Percentiles rank a stretch among this genome's conserved stretches.
Conservation (phyloP, 2,888 invertebrate species). For the Zeuzera pyrina region DNA sequence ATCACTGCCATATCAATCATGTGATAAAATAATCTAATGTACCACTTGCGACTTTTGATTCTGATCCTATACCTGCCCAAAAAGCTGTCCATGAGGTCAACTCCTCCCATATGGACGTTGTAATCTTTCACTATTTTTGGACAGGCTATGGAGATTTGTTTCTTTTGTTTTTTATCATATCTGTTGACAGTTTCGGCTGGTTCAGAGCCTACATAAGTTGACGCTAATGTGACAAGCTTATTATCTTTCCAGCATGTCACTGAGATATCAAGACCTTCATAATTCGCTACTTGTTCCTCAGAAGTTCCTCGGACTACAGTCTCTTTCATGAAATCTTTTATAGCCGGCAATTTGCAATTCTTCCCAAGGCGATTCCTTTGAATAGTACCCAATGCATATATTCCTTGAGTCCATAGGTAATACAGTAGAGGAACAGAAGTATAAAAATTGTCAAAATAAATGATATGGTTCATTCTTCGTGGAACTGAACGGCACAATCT, state of each 20-base stretch:
- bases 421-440: constrained; percentile 4
- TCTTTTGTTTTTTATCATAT: constrained; percentile 19
- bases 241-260: constrained; percentile 19
- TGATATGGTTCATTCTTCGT: constrained; percentile 6
- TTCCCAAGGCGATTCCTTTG: constrained; percentile 14
- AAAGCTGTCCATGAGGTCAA: too few species aligned
- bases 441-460: constrained; percentile 8
- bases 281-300: constrained; percentile 9
- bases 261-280: constrained; percentile 9
- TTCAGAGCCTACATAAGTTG: constrained; percentile 20
- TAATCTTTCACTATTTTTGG: constrained; percentile 17
- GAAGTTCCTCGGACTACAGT: constrained; percentile 10
- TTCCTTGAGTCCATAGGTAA: constrained; percentile 9
- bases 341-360: constrained; percentile 8
- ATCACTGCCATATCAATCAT: too few species aligned
- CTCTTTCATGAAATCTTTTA: constrained; percentile 7
- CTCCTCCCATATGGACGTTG: too few species aligned
- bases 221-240: constrained; percentile 18
- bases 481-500: constrained; percentile 6
- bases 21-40: too few species aligned
- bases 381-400: constrained; percentile 12
- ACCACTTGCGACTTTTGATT: too few species aligned
- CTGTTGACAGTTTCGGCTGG: constrained; percentile 16
- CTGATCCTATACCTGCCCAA: too few species aligned
- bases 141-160: constrained; percentile 15